Conservation (phyloP, 2,888 invertebrate genomes). For the Leptura quadrifasciata region DNA sequence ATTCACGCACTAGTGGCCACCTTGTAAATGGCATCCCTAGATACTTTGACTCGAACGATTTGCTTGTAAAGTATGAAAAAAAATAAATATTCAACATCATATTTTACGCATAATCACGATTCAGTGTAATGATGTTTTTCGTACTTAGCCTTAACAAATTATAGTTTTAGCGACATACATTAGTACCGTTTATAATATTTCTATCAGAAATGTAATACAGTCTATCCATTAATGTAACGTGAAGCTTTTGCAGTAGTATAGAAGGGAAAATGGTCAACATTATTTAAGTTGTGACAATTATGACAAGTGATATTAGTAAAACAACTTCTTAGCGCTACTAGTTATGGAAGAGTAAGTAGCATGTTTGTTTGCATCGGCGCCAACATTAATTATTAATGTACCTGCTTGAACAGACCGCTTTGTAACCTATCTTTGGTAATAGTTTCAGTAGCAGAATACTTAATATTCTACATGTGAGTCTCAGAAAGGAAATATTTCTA, state of each 20-base stretch:
- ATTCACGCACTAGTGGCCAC: too few species aligned
- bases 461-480: not conserved
- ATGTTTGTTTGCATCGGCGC: constrained; percentile 1
- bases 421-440: not conserved
- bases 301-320: constrained; percentile 2
- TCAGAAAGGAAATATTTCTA: not conserved
- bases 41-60: too few species aligned
- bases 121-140: too few species aligned
- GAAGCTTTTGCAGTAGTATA: not conserved
- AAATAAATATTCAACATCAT: too few species aligned
- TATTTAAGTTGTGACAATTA: not conserved
- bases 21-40: too few species aligned
- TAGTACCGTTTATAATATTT: too few species aligned
- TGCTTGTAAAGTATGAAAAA: too few species aligned
- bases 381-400: not conserved
- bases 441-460: not conserved
- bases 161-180: too few species aligned
- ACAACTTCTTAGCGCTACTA: not conserved
- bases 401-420: not conserved
- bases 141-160: too few species aligned
- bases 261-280: not conserved
- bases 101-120: too few species aligned
- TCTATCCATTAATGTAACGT: too few species aligned
- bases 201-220: too few species aligned
- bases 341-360: constrained; percentile 3